Evolutionary conservation across 2,888 invertebrate species (phyloP).

Genomic region (Orthosia gracilis): DNA sequence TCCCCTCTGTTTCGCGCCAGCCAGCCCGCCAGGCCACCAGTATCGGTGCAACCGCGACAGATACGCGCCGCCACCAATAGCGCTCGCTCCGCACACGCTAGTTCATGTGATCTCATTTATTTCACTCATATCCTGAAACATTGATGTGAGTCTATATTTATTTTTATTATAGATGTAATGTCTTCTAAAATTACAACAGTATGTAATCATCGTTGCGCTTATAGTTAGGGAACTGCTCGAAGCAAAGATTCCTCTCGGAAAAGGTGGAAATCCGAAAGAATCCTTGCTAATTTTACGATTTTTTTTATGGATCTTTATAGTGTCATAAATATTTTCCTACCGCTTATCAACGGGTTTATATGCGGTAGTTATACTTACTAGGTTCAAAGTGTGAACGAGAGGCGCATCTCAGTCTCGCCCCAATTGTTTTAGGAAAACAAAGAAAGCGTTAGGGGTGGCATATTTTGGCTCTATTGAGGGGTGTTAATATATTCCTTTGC

Average conservation of each 20-base stretch:
- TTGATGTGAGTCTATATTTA: constrained; percentile 77
- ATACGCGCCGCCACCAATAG: constrained; percentile 73
- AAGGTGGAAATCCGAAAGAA: constrained; percentile 15
- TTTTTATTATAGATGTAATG: constrained; percentile 44
- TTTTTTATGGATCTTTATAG: constrained; percentile 14
- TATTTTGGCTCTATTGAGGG: constrained; percentile 33
- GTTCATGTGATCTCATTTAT: constrained; percentile 81
- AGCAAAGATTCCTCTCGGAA: constrained; percentile 13
- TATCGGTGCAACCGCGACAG: constrained; percentile 79
- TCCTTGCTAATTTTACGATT: constrained; percentile 25
- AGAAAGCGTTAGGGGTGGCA: constrained; percentile 53
- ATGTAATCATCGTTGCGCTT: neutral
- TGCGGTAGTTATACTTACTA: neutral
- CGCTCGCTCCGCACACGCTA: constrained; percentile 65
- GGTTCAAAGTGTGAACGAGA: constrained; percentile 5
- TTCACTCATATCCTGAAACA: constrained; percentile 73
- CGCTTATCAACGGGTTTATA: neutral
- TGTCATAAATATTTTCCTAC: constrained; percentile 20
- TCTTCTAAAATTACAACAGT: constrained; percentile 1
- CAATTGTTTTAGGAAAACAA: constrained; percentile 55
- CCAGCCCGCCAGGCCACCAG: constrained; percentile 68
- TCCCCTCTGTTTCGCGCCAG: constrained; percentile 73
- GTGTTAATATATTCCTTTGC: constrained; percentile 10
- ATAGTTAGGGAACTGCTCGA: neutral
- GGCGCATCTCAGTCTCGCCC: constrained; percentile 29